Conservation (phyloP, 2,888 invertebrate genomes). For the Ethmia dodecea region DNA sequence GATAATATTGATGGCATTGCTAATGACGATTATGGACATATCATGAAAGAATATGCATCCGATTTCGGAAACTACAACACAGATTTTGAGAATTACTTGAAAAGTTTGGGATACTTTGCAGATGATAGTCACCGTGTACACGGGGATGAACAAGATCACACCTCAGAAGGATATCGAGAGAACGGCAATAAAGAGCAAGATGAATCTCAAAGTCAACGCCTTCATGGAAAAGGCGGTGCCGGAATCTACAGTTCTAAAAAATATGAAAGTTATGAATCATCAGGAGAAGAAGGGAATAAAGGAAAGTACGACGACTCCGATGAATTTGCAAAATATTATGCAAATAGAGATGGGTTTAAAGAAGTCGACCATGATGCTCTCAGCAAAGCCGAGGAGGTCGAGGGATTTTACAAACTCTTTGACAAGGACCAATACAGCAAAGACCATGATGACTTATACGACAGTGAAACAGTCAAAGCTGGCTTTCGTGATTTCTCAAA, state of each 20-base stretch:
- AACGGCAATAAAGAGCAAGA: constrained; percentile 71
- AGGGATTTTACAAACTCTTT: constrained; percentile 82
- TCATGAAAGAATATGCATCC: constrained; percentile 44
- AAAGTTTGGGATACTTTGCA: constrained; percentile 42
- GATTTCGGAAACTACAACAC: constrained; percentile 49
- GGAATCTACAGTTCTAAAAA: constrained; percentile 75
- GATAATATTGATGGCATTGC: constrained; percentile 46
- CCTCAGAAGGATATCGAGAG: constrained; percentile 53
- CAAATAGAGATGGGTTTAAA: constrained; percentile 67
- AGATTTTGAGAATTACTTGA: constrained; percentile 52
- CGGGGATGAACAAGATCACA: constrained; percentile 61
- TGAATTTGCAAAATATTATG: constrained; percentile 69
- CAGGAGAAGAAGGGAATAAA: constrained; percentile 69
- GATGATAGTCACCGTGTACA: constrained; percentile 41
- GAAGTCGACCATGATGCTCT: constrained; percentile 74
- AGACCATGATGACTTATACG: constrained; percentile 83
- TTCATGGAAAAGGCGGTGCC: constrained; percentile 72
- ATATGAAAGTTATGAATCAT: constrained; percentile 70
- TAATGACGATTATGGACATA: constrained; percentile 50
- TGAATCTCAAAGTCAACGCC: constrained; percentile 66
- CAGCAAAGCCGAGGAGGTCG: constrained; percentile 79
- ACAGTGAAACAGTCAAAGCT: constrained; percentile 79
- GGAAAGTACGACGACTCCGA: constrained; percentile 69
- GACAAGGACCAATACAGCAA: constrained; percentile 85
- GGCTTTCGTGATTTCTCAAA: constrained; percentile 77